Conservation (phyloP, 2,797 vertebrate species). For the Todus mexicanus region DNA sequence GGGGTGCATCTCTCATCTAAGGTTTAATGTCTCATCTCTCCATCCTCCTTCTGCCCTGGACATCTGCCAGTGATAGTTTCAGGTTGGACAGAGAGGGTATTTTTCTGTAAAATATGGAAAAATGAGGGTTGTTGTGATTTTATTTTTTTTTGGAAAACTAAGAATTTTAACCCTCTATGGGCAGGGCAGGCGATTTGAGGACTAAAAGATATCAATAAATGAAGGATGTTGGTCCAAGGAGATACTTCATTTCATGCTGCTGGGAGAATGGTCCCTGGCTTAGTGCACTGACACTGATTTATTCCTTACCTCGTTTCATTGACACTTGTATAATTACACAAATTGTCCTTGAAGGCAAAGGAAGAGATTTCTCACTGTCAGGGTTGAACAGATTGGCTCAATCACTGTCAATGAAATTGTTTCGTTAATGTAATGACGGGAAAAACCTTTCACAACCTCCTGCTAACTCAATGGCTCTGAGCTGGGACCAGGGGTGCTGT, state of each 20-base stretch:
- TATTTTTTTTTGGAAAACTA: neutral
- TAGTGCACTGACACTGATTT: neutral
- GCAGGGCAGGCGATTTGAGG: neutral
- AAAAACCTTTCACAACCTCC: neutral
- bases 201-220: neutral
- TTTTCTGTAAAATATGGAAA: neutral
- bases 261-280: neutral
- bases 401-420: neutral
- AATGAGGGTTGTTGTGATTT: neutral
- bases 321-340: neutral
- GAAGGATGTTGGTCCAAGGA: neutral
- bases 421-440: neutral
- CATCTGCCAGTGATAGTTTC: neutral
- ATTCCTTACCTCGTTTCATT: neutral
- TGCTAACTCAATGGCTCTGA: neutral
- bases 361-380: neutral
- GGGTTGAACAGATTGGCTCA: neutral
- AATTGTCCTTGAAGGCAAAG: neutral
- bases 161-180: neutral
- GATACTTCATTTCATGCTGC: neutral
- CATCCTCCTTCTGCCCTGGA: neutral
- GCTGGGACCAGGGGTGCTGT: neutral
- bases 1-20: too few relatives aligned
- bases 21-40: neutral
- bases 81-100: neutral